These are phyloP conservation scores for Typhlichthys subterraneus DNA, from an alignment of 2,797 vertebrate genomes.

Conservation along the genomic window DNA sequence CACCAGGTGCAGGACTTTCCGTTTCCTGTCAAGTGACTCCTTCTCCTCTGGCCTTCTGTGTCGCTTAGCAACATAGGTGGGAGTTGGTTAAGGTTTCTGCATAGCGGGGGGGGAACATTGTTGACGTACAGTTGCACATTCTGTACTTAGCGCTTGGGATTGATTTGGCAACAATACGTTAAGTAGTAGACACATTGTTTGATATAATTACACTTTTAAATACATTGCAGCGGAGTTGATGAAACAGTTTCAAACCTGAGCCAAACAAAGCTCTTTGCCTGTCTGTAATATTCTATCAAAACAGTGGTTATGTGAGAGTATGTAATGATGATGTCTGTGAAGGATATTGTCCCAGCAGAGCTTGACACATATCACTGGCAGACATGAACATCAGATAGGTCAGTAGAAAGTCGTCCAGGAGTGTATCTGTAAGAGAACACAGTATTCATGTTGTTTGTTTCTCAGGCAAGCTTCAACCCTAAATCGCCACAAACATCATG, in stretches of 20 bases:
- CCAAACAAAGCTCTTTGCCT: conserved; percentile 12
- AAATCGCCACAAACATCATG: too few relatives aligned
- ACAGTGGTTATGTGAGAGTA: background rate
- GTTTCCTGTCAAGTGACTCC: conserved; percentile 88
- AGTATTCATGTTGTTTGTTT: background rate
- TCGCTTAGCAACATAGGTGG: conserved; percentile 92
- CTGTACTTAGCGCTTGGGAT: background rate
- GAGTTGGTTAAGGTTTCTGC: conserved; percentile 67
- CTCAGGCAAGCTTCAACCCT: too few relatives aligned
- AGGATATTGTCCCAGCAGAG: conserved; percentile 98
- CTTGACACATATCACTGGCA: conserved; percentile 93
- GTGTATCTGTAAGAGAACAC: conserved; percentile 81
- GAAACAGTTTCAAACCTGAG: conserved; percentile 9
- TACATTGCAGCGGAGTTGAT: conserved; percentile 11
- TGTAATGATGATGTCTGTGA: conserved; percentile 35
- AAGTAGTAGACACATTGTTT: conserved; percentile 5
- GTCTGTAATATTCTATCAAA: background rate
- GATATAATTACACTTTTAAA: background rate
- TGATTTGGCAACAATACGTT: conserved; percentile 13
- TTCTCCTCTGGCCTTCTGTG: conserved; percentile 86
- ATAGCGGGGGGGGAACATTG: background rate
- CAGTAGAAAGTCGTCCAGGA: conserved; percentile 95
- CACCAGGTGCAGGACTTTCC: conserved; percentile 91
- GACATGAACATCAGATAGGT: conserved; percentile 98
- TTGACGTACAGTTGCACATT: conserved; percentile 7